Conservation (phyloP, 2,797 vertebrate species). For the Darevskia nairensis region DNA sequence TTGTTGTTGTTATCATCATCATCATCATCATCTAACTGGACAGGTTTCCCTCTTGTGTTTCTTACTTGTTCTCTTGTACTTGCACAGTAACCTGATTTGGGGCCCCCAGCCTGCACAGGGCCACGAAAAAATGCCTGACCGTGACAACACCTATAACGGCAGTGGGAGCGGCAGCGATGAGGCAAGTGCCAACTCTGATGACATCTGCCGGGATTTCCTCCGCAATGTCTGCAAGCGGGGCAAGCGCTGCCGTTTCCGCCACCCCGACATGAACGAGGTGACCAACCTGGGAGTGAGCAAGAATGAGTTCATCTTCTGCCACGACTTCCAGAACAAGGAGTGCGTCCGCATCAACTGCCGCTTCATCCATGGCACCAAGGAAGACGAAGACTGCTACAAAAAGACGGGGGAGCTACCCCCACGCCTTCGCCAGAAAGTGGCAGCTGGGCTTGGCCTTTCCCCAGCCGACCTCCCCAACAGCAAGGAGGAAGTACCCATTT, state of each 20-base stretch:
- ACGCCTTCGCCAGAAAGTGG: conserved; percentile 94
- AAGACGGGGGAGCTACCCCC: conserved; percentile 93
- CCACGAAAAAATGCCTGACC: conserved; percentile 89
- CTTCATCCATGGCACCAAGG: conserved; percentile 96
- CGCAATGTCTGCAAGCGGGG: conserved; percentile 97
- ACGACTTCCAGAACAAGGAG: conserved; percentile 98
- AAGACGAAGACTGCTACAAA: conserved; percentile 98
- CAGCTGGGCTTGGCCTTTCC: conserved; percentile 90
- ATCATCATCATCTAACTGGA: neutral
- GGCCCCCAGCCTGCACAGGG: conserved; percentile 31
- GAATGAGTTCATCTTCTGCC: conserved; percentile 98
- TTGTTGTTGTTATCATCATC: too few relatives aligned
- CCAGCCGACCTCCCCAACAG: conserved; percentile 93
- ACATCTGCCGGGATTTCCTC: conserved; percentile 94
- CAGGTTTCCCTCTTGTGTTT: neutral
- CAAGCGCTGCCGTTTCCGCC: conserved; percentile 94
- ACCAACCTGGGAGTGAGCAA: conserved; percentile 95
- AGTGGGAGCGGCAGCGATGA: conserved; percentile 77
- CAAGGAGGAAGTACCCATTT: conserved; percentile 95
- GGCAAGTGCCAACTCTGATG: conserved; percentile 80
- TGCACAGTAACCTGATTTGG: conserved; percentile 40
- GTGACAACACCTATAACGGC: conserved; percentile 87
- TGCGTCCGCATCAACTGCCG: conserved; percentile 93
- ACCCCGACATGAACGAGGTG: conserved; percentile 94
- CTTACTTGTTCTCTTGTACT: neutral